Conservation (phyloP, 1,140 invertebrate genomes). For the Cydia strobilella region DNA sequence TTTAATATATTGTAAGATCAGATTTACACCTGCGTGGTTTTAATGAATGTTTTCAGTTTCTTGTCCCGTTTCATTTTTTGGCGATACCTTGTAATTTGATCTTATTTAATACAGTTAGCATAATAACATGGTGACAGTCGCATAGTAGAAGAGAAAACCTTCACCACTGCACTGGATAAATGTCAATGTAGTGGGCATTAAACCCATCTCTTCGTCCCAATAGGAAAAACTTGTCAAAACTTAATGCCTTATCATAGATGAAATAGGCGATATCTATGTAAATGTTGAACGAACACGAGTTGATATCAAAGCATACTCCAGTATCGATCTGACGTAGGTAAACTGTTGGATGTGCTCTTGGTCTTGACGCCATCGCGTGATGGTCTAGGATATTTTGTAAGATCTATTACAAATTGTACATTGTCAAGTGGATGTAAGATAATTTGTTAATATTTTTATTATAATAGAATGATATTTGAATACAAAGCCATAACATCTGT, state of each 20-base stretch:
- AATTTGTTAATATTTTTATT: constrained; percentile 80
- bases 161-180: constrained; percentile 41
- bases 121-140: constrained; percentile 43
- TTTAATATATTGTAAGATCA: constrained; percentile 25
- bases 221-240: constrained; percentile 44
- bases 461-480: constrained; percentile 75
- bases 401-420: constrained; percentile 77
- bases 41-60: constrained; percentile 6
- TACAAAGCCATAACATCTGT: constrained; percentile 78
- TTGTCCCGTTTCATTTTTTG: neutral
- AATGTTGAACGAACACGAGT: constrained; percentile 57
- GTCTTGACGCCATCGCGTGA: constrained; percentile 54
- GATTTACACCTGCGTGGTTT: constrained; percentile 28
- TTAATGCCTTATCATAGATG: constrained; percentile 59
- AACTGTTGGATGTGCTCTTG: constrained; percentile 34
- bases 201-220: constrained; percentile 39
- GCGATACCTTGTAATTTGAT: neutral
- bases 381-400: constrained; percentile 72
- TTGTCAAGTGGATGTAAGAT: constrained; percentile 78
- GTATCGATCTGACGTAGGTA: constrained; percentile 6
- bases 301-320: constrained; percentile 47
- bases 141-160: constrained; percentile 33
- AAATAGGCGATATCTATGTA: constrained; percentile 56
- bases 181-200: constrained; percentile 44
- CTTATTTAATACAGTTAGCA: constrained; percentile 12